A percentile compares a stretch with the other conserved stretches of the same genome.
Evolutionary conservation across 2,888 invertebrate genomes (phyloP).

Genomic region (Masnerella sp.): DNA sequence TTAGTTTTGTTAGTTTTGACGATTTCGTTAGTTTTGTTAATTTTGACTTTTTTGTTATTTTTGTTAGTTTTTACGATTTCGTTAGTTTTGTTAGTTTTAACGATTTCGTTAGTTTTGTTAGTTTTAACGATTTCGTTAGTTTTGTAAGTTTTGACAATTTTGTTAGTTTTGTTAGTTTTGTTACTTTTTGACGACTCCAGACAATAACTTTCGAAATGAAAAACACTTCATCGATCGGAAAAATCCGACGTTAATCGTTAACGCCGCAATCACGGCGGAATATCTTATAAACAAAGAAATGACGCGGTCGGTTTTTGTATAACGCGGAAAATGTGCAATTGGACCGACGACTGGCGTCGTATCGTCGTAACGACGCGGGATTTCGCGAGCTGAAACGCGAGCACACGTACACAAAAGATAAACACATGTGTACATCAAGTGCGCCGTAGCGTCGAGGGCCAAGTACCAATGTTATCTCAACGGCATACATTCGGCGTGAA

Average conservation of each 20-base stretch:
- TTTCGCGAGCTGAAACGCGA: constrained; percentile 42
- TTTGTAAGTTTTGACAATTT: too few relatives aligned
- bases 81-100: too few relatives aligned
- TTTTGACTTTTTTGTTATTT: too few relatives aligned
- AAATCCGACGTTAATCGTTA: constrained; percentile 26
- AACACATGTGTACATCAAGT: constrained; percentile 46
- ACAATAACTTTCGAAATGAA: too few relatives aligned
- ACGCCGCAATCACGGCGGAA: constrained; percentile 13
- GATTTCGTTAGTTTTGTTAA: too few relatives aligned
- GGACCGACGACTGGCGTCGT: constrained; percentile 53
- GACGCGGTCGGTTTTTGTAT: constrained; percentile 40
- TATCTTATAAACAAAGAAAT: constrained; percentile 44
- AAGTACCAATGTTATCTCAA: constrained; percentile 56
- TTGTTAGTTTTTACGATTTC: too few relatives aligned
- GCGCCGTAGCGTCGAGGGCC: constrained; percentile 50
- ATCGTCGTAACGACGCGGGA: constrained; percentile 49
- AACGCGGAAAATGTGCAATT: constrained; percentile 54
- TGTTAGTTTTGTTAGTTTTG: too few relatives aligned
- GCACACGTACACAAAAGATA: constrained; percentile 48
- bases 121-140: too few relatives aligned
- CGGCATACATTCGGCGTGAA: constrained; percentile 44
- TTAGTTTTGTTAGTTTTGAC: too few relatives aligned
- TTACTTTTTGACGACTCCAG: too few relatives aligned
- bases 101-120: too few relatives aligned
- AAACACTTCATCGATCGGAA: too few relatives aligned